Percentiles rank a stretch among this genome's conserved stretches.
Conservation (phyloP, 2,113 vertebrate species). For the Triplophysa rosa region DNA sequence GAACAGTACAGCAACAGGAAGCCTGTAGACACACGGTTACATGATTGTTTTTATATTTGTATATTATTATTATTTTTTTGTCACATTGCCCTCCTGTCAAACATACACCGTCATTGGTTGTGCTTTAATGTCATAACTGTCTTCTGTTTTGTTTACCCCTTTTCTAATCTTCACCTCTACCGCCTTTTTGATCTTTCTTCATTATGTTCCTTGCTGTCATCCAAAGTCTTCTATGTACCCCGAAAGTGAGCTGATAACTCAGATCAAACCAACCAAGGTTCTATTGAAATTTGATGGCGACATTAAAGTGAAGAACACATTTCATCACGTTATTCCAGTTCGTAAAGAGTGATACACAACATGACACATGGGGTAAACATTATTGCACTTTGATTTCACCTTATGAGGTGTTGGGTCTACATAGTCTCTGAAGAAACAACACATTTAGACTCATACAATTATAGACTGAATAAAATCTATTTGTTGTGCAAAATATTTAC, state of each 20-base stretch:
- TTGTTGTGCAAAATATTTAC: neutral
- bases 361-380: conserved; percentile 5
- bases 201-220: neutral
- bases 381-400: conserved; percentile 2
- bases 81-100: neutral
- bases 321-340: conserved; percentile 40
- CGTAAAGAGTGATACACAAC: conserved; percentile 38
- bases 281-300: conserved; percentile 14
- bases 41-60: too few relatives aligned
- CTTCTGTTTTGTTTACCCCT: neutral
- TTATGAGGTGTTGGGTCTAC: conserved; percentile 11
- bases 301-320: conserved; percentile 26
- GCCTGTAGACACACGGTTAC: too few relatives aligned
- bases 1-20: too few relatives aligned
- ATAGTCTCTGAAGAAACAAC: neutral
- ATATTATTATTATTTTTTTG: too few relatives aligned
- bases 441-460: neutral
- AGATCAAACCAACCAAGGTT: conserved; percentile 6
- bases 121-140: too few relatives aligned
- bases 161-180: neutral
- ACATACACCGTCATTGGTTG: neutral
- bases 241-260: neutral
- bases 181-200: neutral
- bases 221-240: neutral
- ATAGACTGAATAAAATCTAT: neutral